Conservation (phyloP, 2,797 vertebrate species). For the Coregonus suidteri region DNA sequence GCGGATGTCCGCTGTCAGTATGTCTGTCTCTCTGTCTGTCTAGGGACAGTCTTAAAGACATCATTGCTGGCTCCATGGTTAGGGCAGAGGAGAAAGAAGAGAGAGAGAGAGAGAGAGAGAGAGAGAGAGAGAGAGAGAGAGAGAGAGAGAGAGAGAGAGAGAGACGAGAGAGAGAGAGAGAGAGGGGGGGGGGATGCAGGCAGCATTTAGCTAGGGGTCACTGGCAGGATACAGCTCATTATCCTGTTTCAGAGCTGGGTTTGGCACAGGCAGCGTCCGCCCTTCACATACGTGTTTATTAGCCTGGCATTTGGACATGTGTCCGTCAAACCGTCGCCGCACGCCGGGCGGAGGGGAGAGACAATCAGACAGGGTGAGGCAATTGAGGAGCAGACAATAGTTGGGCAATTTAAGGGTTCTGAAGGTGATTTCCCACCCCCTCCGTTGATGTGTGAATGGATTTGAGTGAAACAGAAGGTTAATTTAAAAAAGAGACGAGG, state of each 20-base stretch:
- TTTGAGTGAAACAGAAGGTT: slow-evolving; percentile 50
- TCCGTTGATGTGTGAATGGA: slow-evolving; percentile 37
- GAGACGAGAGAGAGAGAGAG: neutral
- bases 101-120: neutral
- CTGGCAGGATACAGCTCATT: slow-evolving; percentile 45
- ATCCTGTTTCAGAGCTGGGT: slow-evolving; percentile 34
- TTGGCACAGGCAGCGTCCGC: slow-evolving; percentile 15
- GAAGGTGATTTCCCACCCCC: slow-evolving; percentile 31
- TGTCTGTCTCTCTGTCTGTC: neutral
- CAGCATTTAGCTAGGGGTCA: slow-evolving; percentile 43
- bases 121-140: neutral
- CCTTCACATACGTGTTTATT: slow-evolving; percentile 38
- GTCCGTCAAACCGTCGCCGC: slow-evolving; percentile 37
- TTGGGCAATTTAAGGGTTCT: slow-evolving; percentile 3
- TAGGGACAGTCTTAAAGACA: slow-evolving; percentile 2
- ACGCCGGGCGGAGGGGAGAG: slow-evolving; percentile 4
- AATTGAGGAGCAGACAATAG: slow-evolving; percentile 27
- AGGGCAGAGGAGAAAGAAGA: neutral
- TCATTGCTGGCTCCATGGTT: neutral
- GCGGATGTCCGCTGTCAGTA: neutral
- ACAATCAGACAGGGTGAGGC: slow-evolving; percentile 21
- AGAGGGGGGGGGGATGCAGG: neutral
- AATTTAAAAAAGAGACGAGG: slow-evolving; percentile 36
- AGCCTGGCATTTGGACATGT: slow-evolving; percentile 31
- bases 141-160: too few species aligned